These are phyloP conservation scores for Episyrphus balteatus DNA, from an alignment of 1,140 invertebrate genomes.

Conservation along the genomic window DNA sequence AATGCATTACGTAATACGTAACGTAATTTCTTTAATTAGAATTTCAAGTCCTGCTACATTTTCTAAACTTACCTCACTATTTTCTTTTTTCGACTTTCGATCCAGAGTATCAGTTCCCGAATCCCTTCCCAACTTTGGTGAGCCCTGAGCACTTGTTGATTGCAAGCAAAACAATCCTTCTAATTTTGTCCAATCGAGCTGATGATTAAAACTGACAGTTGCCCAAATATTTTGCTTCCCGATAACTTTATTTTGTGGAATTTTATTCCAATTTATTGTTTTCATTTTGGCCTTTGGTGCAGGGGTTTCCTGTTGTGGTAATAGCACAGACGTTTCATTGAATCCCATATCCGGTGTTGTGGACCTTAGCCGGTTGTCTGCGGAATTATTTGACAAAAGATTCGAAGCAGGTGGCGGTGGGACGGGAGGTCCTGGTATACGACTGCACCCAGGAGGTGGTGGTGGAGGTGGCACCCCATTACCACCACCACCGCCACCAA, in stretches of 20 bases:
- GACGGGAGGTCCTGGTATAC: slow-evolving; percentile 13
- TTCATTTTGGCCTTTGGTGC: slow-evolving; percentile 88
- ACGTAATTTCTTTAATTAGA: too few relatives aligned
- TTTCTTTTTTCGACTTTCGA: slow-evolving; percentile 54
- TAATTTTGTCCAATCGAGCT: slow-evolving; percentile 85
- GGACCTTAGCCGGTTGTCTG: slow-evolving; percentile 2
- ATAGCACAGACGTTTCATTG: slow-evolving; percentile 41
- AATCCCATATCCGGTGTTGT: slow-evolving; percentile 54
- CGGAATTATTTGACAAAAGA: slow-evolving; percentile 23
- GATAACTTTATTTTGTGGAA: slow-evolving; percentile 74
- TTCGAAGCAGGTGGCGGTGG: slow-evolving; percentile 39
- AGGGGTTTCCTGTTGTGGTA: slow-evolving; percentile 79
- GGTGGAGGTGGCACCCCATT: slow-evolving; percentile 36
- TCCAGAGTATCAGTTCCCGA: slow-evolving; percentile 36
- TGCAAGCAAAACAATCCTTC: slow-evolving; percentile 87
- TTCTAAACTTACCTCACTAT: slow-evolving; percentile 41
- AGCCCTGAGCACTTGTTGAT: slow-evolving; percentile 36
- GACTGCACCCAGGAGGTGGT: slow-evolving; percentile 12
- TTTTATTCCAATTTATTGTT: slow-evolving; percentile 90
- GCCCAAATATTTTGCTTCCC: slow-evolving; percentile 89
- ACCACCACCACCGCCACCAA: slow-evolving; percentile 12
- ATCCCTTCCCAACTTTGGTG: slow-evolving; percentile 42
- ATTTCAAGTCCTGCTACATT: not conserved
- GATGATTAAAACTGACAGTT: slow-evolving; percentile 71
- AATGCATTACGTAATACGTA: too few relatives aligned